Evolutionary conservation across 2,113 vertebrate species (phyloP), one percentile per base, ranked within the genome.

Genomic region (Tragulus kanchil): DNA sequence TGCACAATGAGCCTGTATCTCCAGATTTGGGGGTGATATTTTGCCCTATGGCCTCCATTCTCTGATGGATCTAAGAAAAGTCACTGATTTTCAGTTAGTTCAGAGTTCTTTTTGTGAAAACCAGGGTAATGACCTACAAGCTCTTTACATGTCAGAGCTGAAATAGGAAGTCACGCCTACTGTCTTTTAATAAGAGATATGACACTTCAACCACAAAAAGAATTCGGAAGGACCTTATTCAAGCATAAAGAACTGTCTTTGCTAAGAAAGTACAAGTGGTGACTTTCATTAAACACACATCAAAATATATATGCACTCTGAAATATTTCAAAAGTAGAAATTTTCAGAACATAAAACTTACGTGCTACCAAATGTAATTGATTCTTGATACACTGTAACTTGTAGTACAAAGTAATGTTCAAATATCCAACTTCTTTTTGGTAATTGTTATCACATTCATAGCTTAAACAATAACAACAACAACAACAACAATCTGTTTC

Each of bases 311-410:
- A 58, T 8, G 0, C 12, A 82, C 73, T 75, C 45, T 75, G 9
- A 94, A 85, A 59, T 67, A 75, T 75, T 89, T 78, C 58, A 81
- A 88, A 94, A 56, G 15, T 11, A 82, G 81, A 59, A 93, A 90
- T 78, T 50, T 25, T 69, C 61, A 90, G 26, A 59, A 25, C 16
- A 59, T 14, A 85, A 89, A 54, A 54, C 36, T 45, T 92, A 65
- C 48, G 75, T 21, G 85, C 15, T 42, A 26, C 16, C 56, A 85
- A 21, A 45, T 59, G 6, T 25, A 82, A 75, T 25, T 78, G 50
- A 64, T 87, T 96, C 59, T 78, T 77, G n/a, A 90, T 61, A 54
- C 25, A 58, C 45, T 21, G 73, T 73, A 83, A 90, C 77, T 25
- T 93, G 62, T 42, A 79, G 25, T 61, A 89, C 71, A 86, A 81